These are phyloP conservation scores for Amphipoea oculea DNA, from an alignment of 2,888 invertebrate genomes.

Conservation along the genomic window DNA sequence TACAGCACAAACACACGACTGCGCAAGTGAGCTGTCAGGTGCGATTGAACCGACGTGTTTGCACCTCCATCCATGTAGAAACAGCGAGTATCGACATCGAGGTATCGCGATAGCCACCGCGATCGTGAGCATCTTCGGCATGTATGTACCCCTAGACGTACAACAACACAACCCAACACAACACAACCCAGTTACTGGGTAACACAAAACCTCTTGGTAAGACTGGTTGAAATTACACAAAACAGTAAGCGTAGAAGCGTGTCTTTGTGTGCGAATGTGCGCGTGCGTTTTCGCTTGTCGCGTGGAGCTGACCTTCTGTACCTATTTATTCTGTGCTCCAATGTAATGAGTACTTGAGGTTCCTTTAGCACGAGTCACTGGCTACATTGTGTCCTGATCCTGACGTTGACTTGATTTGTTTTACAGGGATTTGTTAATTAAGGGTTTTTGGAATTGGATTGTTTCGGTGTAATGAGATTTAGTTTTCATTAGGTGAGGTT, in stretches of 20 bases:
- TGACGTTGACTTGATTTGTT: conserved; percentile 25
- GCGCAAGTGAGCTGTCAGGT: no score
- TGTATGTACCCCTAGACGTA: no score
- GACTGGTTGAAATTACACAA: no score
- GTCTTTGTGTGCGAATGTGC: neutral
- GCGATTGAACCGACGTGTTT: no score
- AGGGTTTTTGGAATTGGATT: conserved; percentile 13
- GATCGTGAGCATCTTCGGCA: no score
- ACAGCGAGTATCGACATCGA: no score
- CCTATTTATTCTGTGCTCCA: neutral
- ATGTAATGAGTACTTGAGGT: conserved; percentile 45
- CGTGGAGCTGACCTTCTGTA: conserved; percentile 1
- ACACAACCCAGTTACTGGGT: neutral
- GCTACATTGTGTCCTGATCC: conserved; percentile 30
- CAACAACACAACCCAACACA: neutral
- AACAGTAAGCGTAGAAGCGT: neutral
- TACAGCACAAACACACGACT: no score
- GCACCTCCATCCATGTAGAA: no score
- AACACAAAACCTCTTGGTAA: neutral
- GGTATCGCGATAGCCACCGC: no score
- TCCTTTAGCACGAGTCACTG: conserved; percentile 21
- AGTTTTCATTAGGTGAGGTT: neutral
- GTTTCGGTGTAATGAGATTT: conserved; percentile 13
- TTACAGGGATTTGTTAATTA: conserved; percentile 38
- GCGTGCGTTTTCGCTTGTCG: neutral